Evolutionary conservation across 2,113 vertebrate genomes (phyloP).

Genomic region (Cinclus mexicanus): DNA sequence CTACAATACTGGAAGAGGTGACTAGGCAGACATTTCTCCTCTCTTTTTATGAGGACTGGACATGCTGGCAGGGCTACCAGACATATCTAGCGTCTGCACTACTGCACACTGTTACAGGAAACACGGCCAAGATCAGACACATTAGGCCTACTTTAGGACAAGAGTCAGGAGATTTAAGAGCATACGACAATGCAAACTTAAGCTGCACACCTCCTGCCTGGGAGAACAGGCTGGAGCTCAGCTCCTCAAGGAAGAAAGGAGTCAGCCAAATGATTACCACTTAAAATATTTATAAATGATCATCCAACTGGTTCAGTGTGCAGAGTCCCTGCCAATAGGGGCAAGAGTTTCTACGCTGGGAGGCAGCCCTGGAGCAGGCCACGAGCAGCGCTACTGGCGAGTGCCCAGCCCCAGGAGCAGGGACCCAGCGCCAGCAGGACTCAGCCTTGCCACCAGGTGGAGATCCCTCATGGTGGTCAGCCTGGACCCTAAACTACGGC

Average conservation of each 20-base stretch:
- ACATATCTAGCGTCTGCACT: background rate
- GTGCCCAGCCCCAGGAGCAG: background rate
- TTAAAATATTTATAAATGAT: background rate
- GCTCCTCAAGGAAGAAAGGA: background rate
- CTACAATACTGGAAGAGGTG: background rate
- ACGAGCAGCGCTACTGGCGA: background rate
- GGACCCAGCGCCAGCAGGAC: background rate
- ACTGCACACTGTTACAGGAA: background rate
- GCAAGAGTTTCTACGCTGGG: fast-evolving
- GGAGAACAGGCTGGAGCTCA: background rate
- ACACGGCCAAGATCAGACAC: background rate
- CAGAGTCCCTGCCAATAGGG: background rate
- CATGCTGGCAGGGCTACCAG: background rate
- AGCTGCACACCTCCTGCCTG: background rate
- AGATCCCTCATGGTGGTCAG: background rate
- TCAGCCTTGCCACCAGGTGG: slow-evolving; percentile 35
- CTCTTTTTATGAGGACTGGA: background rate
- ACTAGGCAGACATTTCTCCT: background rate
- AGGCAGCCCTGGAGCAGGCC: background rate
- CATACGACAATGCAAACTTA: fast-evolving
- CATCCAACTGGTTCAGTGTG: fast-evolving
- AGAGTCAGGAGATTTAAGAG: background rate
- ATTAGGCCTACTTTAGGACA: background rate
- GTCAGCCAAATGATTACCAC: background rate
- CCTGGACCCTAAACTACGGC: background rate